Percentiles rank a stretch among this genome's conserved stretches.
Evolutionary conservation across 1,140 invertebrate species (phyloP).

Genomic region (Neomicropteryx cornuta): DNA sequence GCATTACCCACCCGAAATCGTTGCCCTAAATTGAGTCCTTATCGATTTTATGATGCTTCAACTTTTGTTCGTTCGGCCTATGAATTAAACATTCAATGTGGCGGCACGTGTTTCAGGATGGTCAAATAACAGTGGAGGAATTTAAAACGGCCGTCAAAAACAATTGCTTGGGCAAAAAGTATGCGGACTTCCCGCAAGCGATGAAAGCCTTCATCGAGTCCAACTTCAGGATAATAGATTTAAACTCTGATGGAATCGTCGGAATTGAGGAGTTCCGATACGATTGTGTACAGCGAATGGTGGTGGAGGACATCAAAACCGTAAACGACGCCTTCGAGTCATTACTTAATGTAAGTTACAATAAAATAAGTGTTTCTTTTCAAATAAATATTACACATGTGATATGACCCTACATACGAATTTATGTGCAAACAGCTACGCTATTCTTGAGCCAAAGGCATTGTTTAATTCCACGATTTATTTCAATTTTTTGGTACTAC

Average conservation of each 20-base stretch:
- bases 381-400: slow-evolving; percentile 5
- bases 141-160: slow-evolving; percentile 72
- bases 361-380: too few species aligned
- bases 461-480: too few species aligned
- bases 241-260: slow-evolving; percentile 68
- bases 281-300: slow-evolving; percentile 67
- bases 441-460: too few species aligned
- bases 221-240: slow-evolving; percentile 69
- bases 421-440: too few species aligned
- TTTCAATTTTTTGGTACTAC: too few species aligned
- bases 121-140: slow-evolving; percentile 66
- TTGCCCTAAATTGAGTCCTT: too few species aligned
- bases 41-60: too few species aligned
- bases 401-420: too few species aligned
- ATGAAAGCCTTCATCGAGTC: slow-evolving; percentile 75
- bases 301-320: slow-evolving; percentile 58
- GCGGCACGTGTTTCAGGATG: slow-evolving; percentile 52
- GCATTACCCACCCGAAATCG: too few species aligned
- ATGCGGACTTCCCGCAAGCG: slow-evolving; percentile 68
- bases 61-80: too few species aligned
- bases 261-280: slow-evolving; percentile 70
- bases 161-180: slow-evolving; percentile 65
- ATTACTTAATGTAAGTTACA: slow-evolving; percentile 56
- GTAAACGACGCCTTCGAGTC: slow-evolving; percentile 68
- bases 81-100: too few species aligned